Base-by-base conservation (phyloP, 2,888 invertebrate species). In the Mechanitis mazaeus region DNA sequence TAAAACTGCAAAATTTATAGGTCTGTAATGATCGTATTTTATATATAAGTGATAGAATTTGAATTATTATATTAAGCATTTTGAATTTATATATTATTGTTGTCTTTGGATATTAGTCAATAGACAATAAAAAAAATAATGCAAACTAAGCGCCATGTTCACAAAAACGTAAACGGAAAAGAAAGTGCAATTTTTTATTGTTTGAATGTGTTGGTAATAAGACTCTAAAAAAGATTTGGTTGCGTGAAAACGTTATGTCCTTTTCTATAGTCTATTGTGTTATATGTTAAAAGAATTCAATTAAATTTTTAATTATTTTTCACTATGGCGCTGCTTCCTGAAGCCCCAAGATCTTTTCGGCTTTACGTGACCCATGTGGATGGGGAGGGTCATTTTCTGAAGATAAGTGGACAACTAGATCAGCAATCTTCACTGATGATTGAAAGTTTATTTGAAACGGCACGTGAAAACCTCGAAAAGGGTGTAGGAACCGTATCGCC, bases 331-430 rank as follows among this genome's bases (percentile, higher is more conserved):
- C 65, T 81, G 71, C 75, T 79, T 68, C 69, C 73, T 64, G 88
- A 89, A 75, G 69, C 69, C 66, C 71, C 79, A 68, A 79, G 84
- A 74, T 71, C 80, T 74, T 87, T 88, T 81, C 80, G 80, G 54
- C 81, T 93, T 56, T 91, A 86, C 69, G 91, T 94, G 73, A 94
- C 94, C 66, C 92, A 93, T 83, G 91, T 95, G 67, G 94, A 94
- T 74, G 91, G 92, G 58, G 93, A 93, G 65, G 93, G 93, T 42
- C 92, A 92, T 63, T 93, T 94, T 75, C 81, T 95, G 64, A 94
- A 92, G 85, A 87, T 95, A 75, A 94, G 93, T 88, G 95, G 94
- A 38, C 95, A 95, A 80, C 83, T 91, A 0, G 93, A 94, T 72
- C 91, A 92, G 71, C 84, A 87, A 64, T 80, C 91, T 54, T 90